A percentile compares a stretch with the other conserved stretches of the same genome.
These are phyloP conservation scores for Parnassius glacialis DNA, from an alignment of 2,888 invertebrate species.

Conservation along the genomic window DNA sequence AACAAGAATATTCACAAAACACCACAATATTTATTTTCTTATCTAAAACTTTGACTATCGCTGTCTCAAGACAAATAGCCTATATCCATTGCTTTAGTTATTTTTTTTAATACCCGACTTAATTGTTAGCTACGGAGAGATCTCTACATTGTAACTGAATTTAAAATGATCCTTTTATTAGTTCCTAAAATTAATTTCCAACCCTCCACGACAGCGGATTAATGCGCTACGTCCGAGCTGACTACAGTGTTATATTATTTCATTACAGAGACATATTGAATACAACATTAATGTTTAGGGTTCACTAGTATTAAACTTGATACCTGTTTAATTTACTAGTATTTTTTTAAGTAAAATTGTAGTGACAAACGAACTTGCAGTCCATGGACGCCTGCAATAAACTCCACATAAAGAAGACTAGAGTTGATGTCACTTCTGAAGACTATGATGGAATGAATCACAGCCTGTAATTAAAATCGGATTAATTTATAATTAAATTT, in stretches of 20 bases:
- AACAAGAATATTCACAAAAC: too few relatives aligned
- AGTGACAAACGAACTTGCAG: too few relatives aligned
- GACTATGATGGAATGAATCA: too few relatives aligned
- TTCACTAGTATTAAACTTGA: conserved; percentile 6
- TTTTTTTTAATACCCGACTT: conserved; percentile 6
- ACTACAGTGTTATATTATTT: conserved; percentile 28
- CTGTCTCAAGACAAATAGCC: conserved; percentile 16
- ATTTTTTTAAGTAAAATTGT: too few relatives aligned
- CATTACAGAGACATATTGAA: conserved; percentile 26
- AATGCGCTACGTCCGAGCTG: conserved; percentile 33
- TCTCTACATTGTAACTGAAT: conserved; percentile 20
- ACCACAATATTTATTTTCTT: too few relatives aligned
- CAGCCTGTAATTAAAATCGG: too few relatives aligned
- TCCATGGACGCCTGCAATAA: too few relatives aligned
- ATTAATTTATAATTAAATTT: too few relatives aligned
- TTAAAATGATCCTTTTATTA: conserved; percentile 23
- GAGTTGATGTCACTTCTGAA: too few relatives aligned
- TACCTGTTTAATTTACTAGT: too few relatives aligned
- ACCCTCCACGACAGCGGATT: conserved; percentile 33
- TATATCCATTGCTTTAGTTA: conserved; percentile 14
- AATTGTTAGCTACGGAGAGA: conserved; percentile 22
- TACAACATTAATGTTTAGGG: conserved; percentile 19
- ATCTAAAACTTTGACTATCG: not conserved
- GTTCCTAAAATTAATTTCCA: conserved; percentile 18
- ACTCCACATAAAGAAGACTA: too few relatives aligned